Conservation (phyloP, 2,888 invertebrate species). For the Vandiemenella viatica region DNA sequence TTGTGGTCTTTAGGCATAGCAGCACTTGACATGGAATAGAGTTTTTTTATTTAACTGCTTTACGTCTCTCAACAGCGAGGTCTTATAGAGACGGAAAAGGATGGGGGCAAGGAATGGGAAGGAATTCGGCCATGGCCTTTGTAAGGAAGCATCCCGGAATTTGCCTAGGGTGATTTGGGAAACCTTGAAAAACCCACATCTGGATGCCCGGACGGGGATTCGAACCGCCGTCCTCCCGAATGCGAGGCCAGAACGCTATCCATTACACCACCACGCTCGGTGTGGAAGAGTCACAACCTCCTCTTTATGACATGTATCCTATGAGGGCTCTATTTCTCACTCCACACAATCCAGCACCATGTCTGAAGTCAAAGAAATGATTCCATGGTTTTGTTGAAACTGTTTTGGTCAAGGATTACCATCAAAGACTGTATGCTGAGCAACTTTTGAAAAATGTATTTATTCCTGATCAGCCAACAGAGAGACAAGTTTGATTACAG, state of each 20-base stretch:
- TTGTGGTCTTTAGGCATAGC: conserved; percentile 91
- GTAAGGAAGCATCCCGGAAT: no score
- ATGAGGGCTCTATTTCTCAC: conserved; percentile 98
- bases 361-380: conserved; percentile 96
- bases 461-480: conserved; percentile 96
- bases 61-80: no score
- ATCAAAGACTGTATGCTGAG: conserved; percentile 95
- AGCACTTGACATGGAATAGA: conserved; percentile 98
- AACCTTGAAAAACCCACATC: no score
- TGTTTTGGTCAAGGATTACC: conserved; percentile 96
- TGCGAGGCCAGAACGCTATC: no score
- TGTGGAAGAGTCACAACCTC: conserved; percentile 99
- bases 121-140: no score
- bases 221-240: no score
- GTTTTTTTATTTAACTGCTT: no score
- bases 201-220: no score
- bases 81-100: no score
- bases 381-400: conserved; percentile 84
- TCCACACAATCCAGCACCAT: conserved; percentile 93
- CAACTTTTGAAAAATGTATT: conserved; percentile 93
- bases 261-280: no score
- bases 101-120: no score
- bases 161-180: no score
- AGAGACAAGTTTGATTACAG: conserved; percentile 93
- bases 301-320: conserved; percentile 97